Conservation (phyloP, 2,113 vertebrate species). For the Eleginops maclovinus region DNA sequence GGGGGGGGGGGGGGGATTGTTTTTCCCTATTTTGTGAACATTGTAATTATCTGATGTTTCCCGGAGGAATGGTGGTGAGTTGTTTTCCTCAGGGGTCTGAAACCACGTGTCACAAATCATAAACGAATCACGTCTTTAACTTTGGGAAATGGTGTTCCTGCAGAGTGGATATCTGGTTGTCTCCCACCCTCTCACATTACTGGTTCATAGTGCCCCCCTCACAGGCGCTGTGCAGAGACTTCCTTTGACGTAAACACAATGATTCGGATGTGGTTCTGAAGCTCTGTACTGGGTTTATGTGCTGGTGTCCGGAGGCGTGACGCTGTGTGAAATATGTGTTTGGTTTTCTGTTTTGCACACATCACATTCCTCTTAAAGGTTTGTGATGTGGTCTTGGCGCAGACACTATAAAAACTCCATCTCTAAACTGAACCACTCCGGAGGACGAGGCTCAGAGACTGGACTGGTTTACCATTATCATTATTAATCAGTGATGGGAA, state of each 20-base stretch:
- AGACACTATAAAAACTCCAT: conserved; percentile 72
- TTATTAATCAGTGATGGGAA: conserved; percentile 9
- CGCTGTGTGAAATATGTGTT: conserved; percentile 49
- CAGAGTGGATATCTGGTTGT: no score
- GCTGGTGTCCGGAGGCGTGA: conserved; percentile 41
- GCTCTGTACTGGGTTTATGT: conserved; percentile 36
- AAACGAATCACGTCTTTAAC: conserved; percentile 27
- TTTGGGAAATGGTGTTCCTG: no score
- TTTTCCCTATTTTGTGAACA: conserved; percentile 39
- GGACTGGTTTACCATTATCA: neutral
- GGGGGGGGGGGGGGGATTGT: conserved; percentile 59
- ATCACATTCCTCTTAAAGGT: conserved; percentile 68
- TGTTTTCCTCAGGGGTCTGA: conserved; percentile 60
- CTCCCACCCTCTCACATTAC: neutral
- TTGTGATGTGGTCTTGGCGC: conserved; percentile 60
- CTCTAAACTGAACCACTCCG: neutral
- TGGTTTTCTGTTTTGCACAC: conserved; percentile 31
- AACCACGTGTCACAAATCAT: conserved; percentile 15
- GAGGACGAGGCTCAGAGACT: conserved; percentile 19
- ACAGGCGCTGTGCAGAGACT: conserved; percentile 18
- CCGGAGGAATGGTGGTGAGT: conserved; percentile 56
- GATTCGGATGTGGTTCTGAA: conserved; percentile 43
- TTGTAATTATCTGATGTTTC: conserved; percentile 66
- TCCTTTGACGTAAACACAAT: conserved; percentile 46
- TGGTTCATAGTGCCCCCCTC: neutral